phyloP scores from a whole-genome alignment of 2,113 vertebrate genomes.

The Hypanus sabinus region DNA sequence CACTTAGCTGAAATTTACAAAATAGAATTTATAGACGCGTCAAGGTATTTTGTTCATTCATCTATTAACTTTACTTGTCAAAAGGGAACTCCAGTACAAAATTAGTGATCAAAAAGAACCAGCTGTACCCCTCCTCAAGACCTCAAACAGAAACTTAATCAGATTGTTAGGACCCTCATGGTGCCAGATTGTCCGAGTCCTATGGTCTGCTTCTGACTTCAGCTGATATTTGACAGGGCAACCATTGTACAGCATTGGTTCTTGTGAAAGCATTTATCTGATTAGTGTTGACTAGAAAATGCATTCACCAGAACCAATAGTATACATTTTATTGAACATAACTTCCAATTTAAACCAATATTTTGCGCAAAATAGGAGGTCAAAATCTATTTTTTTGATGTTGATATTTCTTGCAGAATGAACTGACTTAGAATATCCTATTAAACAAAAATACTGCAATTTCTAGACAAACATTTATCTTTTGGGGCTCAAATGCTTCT shows the following conservation, averaged over 20 bases:
- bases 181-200: background rate
- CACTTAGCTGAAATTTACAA: background rate
- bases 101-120: background rate
- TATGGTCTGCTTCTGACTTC: background rate
- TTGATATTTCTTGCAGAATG: background rate
- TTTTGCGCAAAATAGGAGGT: background rate
- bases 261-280: background rate
- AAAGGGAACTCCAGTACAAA: background rate
- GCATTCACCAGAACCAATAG: background rate
- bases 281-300: background rate
- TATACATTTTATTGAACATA: background rate
- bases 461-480: background rate
- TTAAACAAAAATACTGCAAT: background rate
- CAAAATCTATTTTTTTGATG: background rate
- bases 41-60: constrained; percentile 13
- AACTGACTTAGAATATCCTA: background rate
- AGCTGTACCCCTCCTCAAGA: background rate
- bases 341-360: background rate
- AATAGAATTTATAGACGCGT: background rate
- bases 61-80: background rate
- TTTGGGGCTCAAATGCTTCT: background rate
- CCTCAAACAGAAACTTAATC: background rate
- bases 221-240: background rate
- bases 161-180: background rate
- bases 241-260: background rate